Evolutionary conservation across 2,113 vertebrate genomes (phyloP).

Genomic region (Grammomys surdaster): DNA sequence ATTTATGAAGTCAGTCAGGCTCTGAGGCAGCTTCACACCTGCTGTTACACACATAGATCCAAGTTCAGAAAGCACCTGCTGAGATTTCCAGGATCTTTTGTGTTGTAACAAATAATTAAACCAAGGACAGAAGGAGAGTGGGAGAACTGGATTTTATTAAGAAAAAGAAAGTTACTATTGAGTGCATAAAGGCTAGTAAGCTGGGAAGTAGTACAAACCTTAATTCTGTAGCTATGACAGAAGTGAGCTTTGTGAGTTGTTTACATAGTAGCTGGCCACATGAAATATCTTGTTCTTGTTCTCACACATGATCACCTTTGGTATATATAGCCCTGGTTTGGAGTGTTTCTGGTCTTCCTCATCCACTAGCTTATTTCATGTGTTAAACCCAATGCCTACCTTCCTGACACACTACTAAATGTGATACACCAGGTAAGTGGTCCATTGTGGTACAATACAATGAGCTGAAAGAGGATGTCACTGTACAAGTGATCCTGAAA

Average conservation of each 20-base stretch:
- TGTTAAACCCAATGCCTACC: not conserved
- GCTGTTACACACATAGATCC: not conserved
- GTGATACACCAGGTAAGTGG: no score
- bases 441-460: not conserved
- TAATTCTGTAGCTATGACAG: not conserved
- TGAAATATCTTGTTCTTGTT: not conserved
- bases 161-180: not conserved
- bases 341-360: not conserved
- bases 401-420: not conserved
- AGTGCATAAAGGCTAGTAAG: not conserved
- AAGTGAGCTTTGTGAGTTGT: not conserved
- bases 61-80: not conserved
- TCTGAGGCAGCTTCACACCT: not conserved
- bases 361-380: not conserved
- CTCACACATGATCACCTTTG: not conserved
- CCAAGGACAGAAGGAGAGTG: no score
- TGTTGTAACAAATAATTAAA: not conserved
- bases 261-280: not conserved
- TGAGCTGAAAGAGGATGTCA: not conserved
- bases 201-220: not conserved
- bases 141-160: not conserved
- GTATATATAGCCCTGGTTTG: no score
- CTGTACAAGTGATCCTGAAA: no score
- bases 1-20: not conserved
- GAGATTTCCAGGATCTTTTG: not conserved